A percentile compares a stretch with the other conserved stretches of the same genome.
phyloP scores from a whole-genome alignment of 2,888 invertebrate species.

The Tenodera sinensis region DNA sequence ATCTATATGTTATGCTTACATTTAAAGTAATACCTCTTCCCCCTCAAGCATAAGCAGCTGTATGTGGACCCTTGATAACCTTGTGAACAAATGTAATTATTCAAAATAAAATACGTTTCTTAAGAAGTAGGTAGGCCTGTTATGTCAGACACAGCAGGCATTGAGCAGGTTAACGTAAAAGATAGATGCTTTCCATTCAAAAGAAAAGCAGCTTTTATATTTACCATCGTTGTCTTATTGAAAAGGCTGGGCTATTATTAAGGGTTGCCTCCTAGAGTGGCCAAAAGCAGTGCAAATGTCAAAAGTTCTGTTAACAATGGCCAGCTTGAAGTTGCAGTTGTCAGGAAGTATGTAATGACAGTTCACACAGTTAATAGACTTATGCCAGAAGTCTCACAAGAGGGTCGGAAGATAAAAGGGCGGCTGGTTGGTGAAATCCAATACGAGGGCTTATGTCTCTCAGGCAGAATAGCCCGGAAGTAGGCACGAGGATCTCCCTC shows the following conservation, averaged over 20 bases:
- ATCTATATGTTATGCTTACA: too few relatives aligned
- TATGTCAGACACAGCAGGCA: too few relatives aligned
- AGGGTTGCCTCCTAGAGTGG: neutral
- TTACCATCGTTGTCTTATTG: too few relatives aligned
- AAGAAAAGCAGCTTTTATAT: neutral
- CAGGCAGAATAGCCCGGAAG: constrained; percentile 26
- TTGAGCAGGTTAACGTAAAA: too few relatives aligned
- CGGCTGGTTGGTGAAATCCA: constrained; percentile 8
- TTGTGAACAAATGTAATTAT: too few relatives aligned
- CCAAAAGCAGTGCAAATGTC: neutral
- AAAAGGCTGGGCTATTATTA: neutral
- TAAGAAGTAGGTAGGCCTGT: too few relatives aligned
- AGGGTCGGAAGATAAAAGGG: neutral
- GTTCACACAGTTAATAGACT: neutral
- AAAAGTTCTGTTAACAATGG: neutral
- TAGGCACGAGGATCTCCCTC: neutral
- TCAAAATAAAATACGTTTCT: too few relatives aligned
- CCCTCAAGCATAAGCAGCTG: too few relatives aligned
- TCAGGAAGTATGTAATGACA: neutral
- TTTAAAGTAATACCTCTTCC: too few relatives aligned
- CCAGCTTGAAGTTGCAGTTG: neutral
- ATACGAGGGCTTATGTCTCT: constrained; percentile 3
- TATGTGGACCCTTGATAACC: too few relatives aligned
- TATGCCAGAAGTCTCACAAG: neutral
- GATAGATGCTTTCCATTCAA: too few relatives aligned